Percentiles rank a stretch among this genome's conserved stretches.
Evolutionary conservation across 2,113 vertebrate species (phyloP).

Genomic region (Psittacula cyanocephala): DNA sequence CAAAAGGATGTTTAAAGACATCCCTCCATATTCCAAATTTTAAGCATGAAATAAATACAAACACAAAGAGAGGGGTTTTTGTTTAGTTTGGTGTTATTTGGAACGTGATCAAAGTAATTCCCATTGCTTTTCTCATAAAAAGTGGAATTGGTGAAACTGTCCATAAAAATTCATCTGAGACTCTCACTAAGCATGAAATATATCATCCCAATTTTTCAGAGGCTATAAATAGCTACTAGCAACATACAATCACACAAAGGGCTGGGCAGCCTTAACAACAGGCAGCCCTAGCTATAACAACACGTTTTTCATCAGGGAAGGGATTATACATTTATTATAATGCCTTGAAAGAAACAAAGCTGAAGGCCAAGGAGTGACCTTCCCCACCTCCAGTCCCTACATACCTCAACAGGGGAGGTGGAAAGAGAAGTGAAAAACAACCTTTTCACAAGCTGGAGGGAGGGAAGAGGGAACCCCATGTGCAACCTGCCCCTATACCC

Average conservation of each 20-base stretch:
- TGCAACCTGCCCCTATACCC: rapidly evolving
- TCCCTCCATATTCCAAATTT: background rate
- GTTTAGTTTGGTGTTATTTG: background rate
- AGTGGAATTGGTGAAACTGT: background rate
- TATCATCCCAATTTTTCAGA: background rate
- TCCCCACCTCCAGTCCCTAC: background rate
- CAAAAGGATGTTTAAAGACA: background rate
- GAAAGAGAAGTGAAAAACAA: background rate
- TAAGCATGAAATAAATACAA: background rate
- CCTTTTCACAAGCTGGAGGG: background rate
- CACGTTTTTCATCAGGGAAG: background rate
- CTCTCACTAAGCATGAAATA: background rate
- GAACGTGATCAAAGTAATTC: background rate
- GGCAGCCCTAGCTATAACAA: background rate
- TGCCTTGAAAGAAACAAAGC: background rate
- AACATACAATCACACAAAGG: background rate
- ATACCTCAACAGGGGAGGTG: background rate
- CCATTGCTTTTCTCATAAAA: background rate
- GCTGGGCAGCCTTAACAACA: background rate
- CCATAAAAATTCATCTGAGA: background rate
- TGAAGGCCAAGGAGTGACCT: background rate
- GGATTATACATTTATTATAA: background rate
- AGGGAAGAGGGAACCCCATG: rapidly evolving
- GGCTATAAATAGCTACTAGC: background rate
- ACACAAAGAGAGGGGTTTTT: background rate